Evolutionary conservation across 2,888 invertebrate species (phyloP).

Genomic region (Sicus ferrugineus): DNA sequence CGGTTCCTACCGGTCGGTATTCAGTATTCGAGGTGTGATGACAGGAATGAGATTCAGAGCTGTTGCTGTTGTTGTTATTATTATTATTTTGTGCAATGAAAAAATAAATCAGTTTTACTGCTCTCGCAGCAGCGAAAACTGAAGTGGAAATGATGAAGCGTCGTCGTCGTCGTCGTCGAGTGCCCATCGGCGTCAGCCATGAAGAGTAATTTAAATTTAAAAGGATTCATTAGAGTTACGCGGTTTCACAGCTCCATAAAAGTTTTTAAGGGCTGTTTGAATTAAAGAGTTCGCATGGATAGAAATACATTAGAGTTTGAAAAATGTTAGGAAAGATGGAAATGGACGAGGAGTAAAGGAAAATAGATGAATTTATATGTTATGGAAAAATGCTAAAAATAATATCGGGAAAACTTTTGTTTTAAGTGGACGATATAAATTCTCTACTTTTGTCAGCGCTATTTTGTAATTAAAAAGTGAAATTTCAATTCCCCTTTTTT

Average conservation of each 20-base stretch:
- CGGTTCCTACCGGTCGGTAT: neutral
- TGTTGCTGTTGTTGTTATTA: neutral
- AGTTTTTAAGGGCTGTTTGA: constrained; percentile 12
- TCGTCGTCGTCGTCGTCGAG: neutral
- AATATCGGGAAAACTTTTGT: too few species aligned
- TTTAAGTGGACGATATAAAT: too few species aligned
- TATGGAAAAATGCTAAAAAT: too few species aligned
- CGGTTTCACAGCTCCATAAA: constrained; percentile 7
- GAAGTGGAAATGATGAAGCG: constrained; percentile 21
- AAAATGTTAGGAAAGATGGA: neutral
- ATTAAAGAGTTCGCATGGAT: neutral
- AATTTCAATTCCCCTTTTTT: too few species aligned
- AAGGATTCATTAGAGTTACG: constrained; percentile 29
- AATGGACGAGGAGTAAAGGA: too few species aligned
- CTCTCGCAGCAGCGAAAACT: constrained; percentile 13
- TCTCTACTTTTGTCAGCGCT: too few species aligned
- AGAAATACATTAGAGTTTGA: neutral
- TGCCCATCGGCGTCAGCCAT: constrained; percentile 19
- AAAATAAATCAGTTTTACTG: constrained; percentile 26
- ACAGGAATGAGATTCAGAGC: neutral
- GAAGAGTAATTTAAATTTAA: constrained; percentile 30
- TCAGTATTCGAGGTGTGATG: neutral
- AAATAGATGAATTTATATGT: too few species aligned
- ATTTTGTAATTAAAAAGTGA: too few species aligned
- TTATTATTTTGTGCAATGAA: neutral